Percentiles rank a stretch among this genome's conserved stretches.
These are phyloP conservation scores for Nycticryphes semicollaris DNA, from an alignment of 2,113 vertebrate genomes.

Conservation along the genomic window DNA sequence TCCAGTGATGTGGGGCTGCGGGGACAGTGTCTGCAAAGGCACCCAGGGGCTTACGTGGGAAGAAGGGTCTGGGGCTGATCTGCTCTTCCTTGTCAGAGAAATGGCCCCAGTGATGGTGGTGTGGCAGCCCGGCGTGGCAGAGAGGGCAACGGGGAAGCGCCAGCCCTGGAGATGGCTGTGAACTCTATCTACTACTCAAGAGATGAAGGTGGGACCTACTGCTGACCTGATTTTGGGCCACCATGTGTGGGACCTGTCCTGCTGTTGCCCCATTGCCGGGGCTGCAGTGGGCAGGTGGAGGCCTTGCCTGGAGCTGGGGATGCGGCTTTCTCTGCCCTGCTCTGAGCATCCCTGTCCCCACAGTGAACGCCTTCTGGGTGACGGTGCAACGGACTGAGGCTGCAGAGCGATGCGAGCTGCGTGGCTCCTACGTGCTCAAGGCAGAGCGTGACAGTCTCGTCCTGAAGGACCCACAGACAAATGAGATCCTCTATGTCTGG, in stretches of 20 bases:
- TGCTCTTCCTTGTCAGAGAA: slow-evolving; percentile 51
- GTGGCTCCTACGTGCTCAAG: slow-evolving; percentile 85
- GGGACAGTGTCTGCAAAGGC: background rate
- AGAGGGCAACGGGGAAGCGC: background rate
- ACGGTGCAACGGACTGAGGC: slow-evolving; percentile 89
- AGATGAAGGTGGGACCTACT: slow-evolving; percentile 82
- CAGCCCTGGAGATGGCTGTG: slow-evolving; percentile 89
- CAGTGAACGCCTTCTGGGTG: slow-evolving; percentile 93
- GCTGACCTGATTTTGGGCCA: background rate
- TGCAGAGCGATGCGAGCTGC: slow-evolving; percentile 85
- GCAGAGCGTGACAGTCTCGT: slow-evolving; percentile 82
- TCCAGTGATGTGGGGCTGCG: background rate
- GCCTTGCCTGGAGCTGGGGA: background rate
- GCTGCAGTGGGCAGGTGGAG: rapidly evolving
- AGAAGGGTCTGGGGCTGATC: background rate
- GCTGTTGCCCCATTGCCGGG: background rate
- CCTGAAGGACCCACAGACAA: slow-evolving; percentile 82
- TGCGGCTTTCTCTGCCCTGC: rapidly evolving
- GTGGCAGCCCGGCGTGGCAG: background rate
- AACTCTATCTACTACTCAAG: slow-evolving; percentile 93
- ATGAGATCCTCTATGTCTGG: slow-evolving; percentile 82
- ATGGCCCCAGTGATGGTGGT: background rate
- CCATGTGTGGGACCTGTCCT: background rate
- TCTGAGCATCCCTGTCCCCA: background rate
- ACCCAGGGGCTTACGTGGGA: background rate